Base-by-base conservation (phyloP, 2,888 invertebrate genomes). In the Sphaerophoria taeniata region DNA sequence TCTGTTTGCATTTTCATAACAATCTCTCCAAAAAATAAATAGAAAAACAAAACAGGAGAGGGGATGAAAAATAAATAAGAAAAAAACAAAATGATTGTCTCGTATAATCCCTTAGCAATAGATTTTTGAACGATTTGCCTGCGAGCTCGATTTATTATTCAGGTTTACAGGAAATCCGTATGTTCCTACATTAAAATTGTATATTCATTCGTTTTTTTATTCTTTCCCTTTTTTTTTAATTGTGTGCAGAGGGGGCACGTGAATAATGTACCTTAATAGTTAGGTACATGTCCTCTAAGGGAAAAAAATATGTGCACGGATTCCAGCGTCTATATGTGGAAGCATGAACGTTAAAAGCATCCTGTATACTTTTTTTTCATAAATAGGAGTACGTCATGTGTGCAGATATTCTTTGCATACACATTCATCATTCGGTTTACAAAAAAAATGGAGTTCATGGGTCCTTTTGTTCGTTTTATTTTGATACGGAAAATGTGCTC, bases 121-220 rank as follows among this genome's bases (percentile, higher is more conserved):
- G 85, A 77, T 85, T 76, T 80, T 81, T 72, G 67, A 76, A 47
- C 58, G 81, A 85, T 85, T 81, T 69, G 78, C n/a, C n/a, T 11
- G 47, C 47, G 12, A 73, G 81, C 85, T 81, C 80, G 85, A 85
- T 85, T 85, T 81, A 81, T 81, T 85, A 85, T 85, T 85, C 85
- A 81, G 85, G 77, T 85, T 60, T 60, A 85, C 81, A 85, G 85
- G 81, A 85, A 77, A 85, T 85, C 72, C 70, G 36, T 71, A 63
- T 16, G 45, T 63, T 2, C 24, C 24, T 24, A 53, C 24, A 43
- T 45, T 55, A 31, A n/a, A 69, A 39, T 9, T 45, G 39, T 51
- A 43, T 24, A 63, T 51, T 55, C 72, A 69, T 33, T 75, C 36
- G 36, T 71, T 61, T 43, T 3, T 43, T 43, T 43, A 24, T 72